Percentiles rank a stretch among this genome's conserved stretches.
phyloP scores from a whole-genome alignment of 2,113 vertebrate species.

The Malaclemys terrapin region DNA sequence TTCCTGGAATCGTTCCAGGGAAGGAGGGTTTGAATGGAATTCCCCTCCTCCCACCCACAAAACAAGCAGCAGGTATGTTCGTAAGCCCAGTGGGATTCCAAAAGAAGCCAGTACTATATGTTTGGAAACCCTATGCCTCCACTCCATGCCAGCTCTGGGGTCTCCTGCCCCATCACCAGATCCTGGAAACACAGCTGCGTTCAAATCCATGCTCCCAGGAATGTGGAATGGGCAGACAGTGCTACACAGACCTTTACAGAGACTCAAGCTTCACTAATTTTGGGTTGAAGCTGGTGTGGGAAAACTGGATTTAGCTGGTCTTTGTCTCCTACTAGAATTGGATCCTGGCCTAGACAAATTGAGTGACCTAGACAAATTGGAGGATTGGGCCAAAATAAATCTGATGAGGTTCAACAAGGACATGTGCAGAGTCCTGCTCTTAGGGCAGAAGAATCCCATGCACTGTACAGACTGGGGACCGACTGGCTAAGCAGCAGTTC shows the following conservation, averaged over 20 bases:
- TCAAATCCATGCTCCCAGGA: neutral
- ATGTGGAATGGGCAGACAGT: neutral
- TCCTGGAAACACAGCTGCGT: rapidly evolving
- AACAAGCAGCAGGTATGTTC: neutral
- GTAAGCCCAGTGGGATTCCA: neutral
- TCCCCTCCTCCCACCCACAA: neutral
- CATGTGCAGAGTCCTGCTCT: no score
- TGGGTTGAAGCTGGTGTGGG: neutral
- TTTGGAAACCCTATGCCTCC: neutral
- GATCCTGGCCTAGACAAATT: neutral
- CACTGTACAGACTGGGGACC: no score
- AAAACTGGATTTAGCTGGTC: neutral
- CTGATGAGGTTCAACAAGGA: no score
- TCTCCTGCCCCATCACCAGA: neutral
- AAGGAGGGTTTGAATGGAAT: constrained; percentile 25
- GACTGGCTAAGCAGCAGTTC: no score
- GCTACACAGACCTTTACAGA: neutral
- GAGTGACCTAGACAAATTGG: no score
- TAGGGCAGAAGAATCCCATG: no score
- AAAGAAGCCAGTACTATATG: neutral
- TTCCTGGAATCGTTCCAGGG: constrained; percentile 26
- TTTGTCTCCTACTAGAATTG: neutral
- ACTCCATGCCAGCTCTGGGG: neutral
- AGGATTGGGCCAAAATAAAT: no score
- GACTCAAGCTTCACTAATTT: neutral